Conservation (phyloP, 2,113 vertebrate species). For the Crotalus horridus region DNA sequence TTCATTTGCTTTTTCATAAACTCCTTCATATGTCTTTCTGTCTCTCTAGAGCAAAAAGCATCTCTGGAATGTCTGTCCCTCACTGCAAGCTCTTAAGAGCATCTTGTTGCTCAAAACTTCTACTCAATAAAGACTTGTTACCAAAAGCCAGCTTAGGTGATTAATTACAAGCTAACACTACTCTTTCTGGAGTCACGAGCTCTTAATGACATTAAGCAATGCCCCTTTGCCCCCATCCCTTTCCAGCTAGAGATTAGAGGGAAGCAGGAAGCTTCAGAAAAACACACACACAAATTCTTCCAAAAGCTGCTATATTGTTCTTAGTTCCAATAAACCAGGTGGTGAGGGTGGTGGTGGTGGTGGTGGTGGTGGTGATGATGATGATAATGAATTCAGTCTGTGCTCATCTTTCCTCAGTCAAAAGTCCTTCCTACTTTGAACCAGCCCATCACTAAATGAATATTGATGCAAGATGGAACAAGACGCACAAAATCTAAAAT, state of each 20-base stretch:
- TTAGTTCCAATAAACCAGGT: neutral
- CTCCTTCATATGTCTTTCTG: neutral
- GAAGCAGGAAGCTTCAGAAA: conserved; percentile 34
- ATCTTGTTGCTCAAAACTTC: neutral
- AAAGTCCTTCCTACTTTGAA: neutral
- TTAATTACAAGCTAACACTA: conserved; percentile 72
- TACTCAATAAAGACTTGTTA: conserved; percentile 4
- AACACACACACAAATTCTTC: neutral
- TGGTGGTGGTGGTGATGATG: neutral
- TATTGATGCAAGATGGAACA: neutral
- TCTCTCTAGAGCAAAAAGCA: neutral
- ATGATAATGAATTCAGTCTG: neutral
- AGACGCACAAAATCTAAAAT: neutral
- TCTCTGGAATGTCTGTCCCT: conserved; percentile 24
- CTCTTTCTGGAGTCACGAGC: conserved; percentile 68
- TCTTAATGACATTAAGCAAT: conserved; percentile 21
- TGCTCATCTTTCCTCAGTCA: accelerated
- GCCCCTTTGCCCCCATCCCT: conserved; percentile 45
- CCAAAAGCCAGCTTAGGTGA: conserved; percentile 72
- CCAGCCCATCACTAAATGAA: neutral
- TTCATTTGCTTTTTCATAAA: neutral
- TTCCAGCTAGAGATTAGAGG: conserved; percentile 46
- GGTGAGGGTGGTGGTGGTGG: neutral
- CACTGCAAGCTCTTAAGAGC: conserved; percentile 28
- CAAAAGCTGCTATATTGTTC: neutral